phyloP scores from a whole-genome alignment of 2,797 vertebrate species.

The Macropodus opercularis region DNA sequence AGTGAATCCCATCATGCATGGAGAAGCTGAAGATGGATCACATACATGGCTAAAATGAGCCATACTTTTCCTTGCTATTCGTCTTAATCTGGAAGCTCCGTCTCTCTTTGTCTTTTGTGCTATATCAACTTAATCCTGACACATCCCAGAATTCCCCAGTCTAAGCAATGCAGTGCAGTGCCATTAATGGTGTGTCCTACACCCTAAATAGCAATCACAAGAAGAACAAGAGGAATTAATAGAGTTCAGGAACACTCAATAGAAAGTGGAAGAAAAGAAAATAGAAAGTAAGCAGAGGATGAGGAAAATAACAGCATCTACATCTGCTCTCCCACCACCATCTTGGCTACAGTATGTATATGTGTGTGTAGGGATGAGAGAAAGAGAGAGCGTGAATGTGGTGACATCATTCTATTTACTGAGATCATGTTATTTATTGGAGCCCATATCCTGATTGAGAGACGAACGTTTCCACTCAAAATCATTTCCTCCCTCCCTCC shows the following conservation, averaged over 20 bases:
- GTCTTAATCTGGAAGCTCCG: constrained; percentile 10
- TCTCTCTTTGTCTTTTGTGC: neutral
- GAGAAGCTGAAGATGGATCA: constrained; percentile 25
- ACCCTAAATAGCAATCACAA: constrained; percentile 35
- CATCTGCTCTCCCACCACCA: neutral
- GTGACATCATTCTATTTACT: constrained; percentile 62
- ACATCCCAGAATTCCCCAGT: constrained; percentile 22
- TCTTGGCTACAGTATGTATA: neutral
- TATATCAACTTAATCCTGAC: constrained; percentile 33
- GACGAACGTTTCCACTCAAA: constrained; percentile 59
- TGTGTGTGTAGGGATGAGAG: constrained; percentile 7
- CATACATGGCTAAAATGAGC: constrained; percentile 14
- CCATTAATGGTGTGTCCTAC: constrained; percentile 24
- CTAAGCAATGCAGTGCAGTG: constrained; percentile 28
- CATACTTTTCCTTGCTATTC: constrained; percentile 20
- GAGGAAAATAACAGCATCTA: neutral
- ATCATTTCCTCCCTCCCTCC: constrained; percentile 40
- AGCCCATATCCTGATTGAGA: constrained; percentile 74
- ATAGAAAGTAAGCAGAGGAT: constrained; percentile 6
- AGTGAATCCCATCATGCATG: constrained; percentile 19
- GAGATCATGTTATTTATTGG: constrained; percentile 66
- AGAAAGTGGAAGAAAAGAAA: neutral
- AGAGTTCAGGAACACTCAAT: constrained; percentile 3
- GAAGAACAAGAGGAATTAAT: constrained; percentile 22
- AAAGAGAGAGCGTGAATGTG: constrained; percentile 21